Conservation (phyloP, 2,888 invertebrate genomes). For the Troilus luridus region DNA sequence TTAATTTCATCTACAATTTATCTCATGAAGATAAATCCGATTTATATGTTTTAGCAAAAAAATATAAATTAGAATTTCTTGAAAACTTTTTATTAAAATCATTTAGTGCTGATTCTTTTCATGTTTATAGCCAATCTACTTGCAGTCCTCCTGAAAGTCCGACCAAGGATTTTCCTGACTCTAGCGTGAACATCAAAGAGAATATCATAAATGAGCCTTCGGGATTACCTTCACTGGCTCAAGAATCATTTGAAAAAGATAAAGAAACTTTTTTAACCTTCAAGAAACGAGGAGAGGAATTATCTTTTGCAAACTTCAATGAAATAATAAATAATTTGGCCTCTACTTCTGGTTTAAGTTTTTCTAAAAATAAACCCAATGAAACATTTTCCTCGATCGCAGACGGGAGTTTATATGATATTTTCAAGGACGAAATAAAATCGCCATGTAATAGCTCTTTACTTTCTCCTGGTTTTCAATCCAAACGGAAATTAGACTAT, state of each 20-base stretch:
- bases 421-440: constrained; percentile 26
- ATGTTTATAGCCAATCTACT: constrained; percentile 36
- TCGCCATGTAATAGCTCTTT: constrained; percentile 28
- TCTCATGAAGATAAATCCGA: constrained; percentile 22
- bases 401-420: not conserved
- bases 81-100: not conserved
- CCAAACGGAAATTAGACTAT: constrained; percentile 14
- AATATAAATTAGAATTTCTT: constrained; percentile 32
- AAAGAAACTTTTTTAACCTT: not conserved
- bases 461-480: constrained; percentile 24
- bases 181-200: not conserved
- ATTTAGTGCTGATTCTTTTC: not conserved
- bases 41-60: not conserved
- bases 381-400: too few species aligned
- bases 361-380: not conserved
- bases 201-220: not conserved
- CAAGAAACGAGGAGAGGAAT: not conserved
- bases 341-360: not conserved
- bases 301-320: not conserved
- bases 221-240: not conserved
- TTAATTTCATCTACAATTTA: constrained; percentile 61
- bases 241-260: not conserved
- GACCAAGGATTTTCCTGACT: not conserved
- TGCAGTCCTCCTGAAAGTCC: constrained; percentile 44
- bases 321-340: not conserved